Percentiles rank a stretch among this genome's conserved stretches.
Evolutionary conservation across 2,888 invertebrate species (phyloP).

Genomic region (Maniola hyperantus): DNA sequence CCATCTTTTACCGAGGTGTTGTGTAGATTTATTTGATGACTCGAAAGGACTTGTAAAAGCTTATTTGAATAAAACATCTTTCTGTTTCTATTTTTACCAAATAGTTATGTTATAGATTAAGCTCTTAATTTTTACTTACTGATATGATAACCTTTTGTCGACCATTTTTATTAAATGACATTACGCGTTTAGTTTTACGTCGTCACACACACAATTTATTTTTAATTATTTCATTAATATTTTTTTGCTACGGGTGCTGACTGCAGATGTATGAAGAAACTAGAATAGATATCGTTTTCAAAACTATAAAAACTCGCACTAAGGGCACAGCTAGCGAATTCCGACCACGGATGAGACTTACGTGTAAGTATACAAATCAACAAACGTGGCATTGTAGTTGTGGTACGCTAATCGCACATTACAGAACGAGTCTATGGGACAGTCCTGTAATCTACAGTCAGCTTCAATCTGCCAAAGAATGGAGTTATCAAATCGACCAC

Average conservation of each 20-base stretch:
- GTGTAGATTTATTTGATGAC: no score
- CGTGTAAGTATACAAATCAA: conserved; percentile 2
- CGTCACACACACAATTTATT: no score
- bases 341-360: background rate
- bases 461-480: background rate
- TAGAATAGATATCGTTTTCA: background rate
- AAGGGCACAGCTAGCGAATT: background rate
- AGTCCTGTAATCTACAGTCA: background rate
- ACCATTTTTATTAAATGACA: no score
- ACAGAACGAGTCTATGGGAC: background rate
- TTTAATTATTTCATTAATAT: no score
- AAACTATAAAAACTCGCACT: conserved; percentile 2
- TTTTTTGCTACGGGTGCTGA: background rate
- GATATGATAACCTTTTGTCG: no score
- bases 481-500: background rate
- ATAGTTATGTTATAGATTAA: no score
- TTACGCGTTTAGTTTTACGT: no score
- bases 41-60: no score
- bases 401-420: background rate
- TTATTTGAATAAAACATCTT: no score
- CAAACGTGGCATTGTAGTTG: background rate
- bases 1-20: no score
- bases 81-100: no score
- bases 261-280: background rate
- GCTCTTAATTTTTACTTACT: no score